Conservation (phyloP, 2,888 invertebrate species). For the Plagodis pulveraria region DNA sequence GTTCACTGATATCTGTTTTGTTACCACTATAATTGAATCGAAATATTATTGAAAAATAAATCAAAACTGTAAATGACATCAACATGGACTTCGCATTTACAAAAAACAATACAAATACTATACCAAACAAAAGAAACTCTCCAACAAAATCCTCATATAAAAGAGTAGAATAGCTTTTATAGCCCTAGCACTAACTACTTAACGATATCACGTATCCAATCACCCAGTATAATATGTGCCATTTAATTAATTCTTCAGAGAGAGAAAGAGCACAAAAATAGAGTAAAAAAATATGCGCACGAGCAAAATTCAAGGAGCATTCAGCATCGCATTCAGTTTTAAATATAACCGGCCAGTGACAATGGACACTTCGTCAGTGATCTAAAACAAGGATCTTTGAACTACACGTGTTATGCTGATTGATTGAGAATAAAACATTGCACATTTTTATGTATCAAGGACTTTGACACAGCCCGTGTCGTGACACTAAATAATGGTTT, state of each 20-base stretch:
- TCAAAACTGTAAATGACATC: too few relatives aligned
- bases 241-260: constrained; percentile 65
- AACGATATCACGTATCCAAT: constrained; percentile 56
- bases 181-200: constrained; percentile 49
- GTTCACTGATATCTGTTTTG: too few relatives aligned
- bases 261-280: constrained; percentile 37
- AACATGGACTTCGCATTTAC: too few relatives aligned
- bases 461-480: too few relatives aligned
- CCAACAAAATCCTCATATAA: constrained; percentile 25
- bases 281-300: background rate
- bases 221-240: constrained; percentile 55
- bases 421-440: constrained; percentile 14
- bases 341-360: constrained; percentile 73
- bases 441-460: background rate
- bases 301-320: constrained; percentile 53
- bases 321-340: constrained; percentile 57
- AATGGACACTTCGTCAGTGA: constrained; percentile 71
- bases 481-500: too few relatives aligned
- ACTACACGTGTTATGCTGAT: constrained; percentile 42
- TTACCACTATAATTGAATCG: too few relatives aligned
- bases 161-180: constrained; percentile 37
- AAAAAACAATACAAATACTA: too few relatives aligned
- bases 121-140: background rate
- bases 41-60: too few relatives aligned
- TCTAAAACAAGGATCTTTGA: constrained; percentile 65